A percentile compares a stretch with the other conserved stretches of the same genome.
phyloP scores from a whole-genome alignment of 2,113 vertebrate genomes.

The Scomber japonicus region DNA sequence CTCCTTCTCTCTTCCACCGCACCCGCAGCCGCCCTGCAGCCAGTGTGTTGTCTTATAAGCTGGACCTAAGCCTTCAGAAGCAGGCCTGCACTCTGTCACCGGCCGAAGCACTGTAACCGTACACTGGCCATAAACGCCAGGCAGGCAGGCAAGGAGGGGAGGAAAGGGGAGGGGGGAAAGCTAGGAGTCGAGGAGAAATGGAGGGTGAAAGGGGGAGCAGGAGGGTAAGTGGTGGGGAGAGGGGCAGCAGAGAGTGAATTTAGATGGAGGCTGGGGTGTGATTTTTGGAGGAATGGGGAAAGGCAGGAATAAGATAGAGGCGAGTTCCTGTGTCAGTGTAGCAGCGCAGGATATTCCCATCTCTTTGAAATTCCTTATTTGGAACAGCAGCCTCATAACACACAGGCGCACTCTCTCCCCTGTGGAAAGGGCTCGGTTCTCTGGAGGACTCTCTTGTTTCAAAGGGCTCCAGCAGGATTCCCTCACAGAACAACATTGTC shows the following conservation, averaged over 20 bases:
- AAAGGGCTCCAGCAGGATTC: conserved; percentile 86
- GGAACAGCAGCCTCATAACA: conserved; percentile 23
- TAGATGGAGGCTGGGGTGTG: neutral
- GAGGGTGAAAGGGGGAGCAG: neutral
- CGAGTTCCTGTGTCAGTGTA: conserved; percentile 25
- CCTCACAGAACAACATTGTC: conserved; percentile 85
- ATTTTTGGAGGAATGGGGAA: conserved; percentile 22
- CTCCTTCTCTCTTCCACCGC: conserved; percentile 19
- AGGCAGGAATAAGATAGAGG: conserved; percentile 41
- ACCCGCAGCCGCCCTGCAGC: conserved; percentile 32
- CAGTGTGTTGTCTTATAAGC: conserved; percentile 57
- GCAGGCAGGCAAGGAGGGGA: neutral
- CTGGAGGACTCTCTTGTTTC: conserved; percentile 76
- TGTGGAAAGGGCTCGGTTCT: conserved; percentile 53
- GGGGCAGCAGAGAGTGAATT: neutral
- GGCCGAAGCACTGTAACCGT: conserved; percentile 70
- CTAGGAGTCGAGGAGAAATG: conserved; percentile 4
- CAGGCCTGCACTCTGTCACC: conserved; percentile 79
- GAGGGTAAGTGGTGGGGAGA: neutral
- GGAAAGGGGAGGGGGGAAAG: neutral
- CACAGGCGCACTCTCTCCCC: conserved; percentile 24
- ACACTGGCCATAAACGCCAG: conserved; percentile 74
- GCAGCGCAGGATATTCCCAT: conserved; percentile 32
- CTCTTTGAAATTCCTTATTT: conserved; percentile 53
- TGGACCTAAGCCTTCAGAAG: conserved; percentile 67